Base-by-base conservation (phyloP, 23 tunicate species). In the Trididemnum nubilum region DNA sequence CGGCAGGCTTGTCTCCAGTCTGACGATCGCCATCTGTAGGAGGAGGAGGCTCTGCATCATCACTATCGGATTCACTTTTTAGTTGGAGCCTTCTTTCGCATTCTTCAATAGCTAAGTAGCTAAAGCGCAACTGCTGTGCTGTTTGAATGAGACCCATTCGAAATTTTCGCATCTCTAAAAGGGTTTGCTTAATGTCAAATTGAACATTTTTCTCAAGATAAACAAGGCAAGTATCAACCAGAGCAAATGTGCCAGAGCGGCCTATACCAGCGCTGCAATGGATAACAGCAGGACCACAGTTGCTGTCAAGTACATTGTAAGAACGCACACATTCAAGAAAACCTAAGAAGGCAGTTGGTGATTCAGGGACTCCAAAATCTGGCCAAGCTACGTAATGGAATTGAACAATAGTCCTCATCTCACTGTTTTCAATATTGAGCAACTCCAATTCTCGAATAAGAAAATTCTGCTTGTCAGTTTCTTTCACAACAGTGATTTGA, bases 211-310 rank as follows among this genome's bases (percentile, higher is more conserved):
- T 87, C 51, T 84, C 82, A 31, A 96, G 81, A 71, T 50, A 83
- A 24, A 80, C 86, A 38, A 88, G 61, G 49, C 99, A 96, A 24
- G 94, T 86, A 60, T 96, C 99, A 33, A 96, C 99, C 35, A 96
- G 66, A 3, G 88, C 94, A 70, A 96, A 85, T 1, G 99, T 96
- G 2, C 99, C 99, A 35, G 99, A 87, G 2, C 99, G 83, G 9
- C 99, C 99, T 35, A 96, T 96, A 18, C 99, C 99, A 38, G 99
- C 99, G 76, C 97, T 91, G 80, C 99, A 96, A 60, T 96, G 99
- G 44, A 96, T 84, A 15, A 93, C 98, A 57, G 94, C 76, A 2
- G 98, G 98, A 5, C 97, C 97, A 40, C 64, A 78, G 35, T 73
- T 39, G 34, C 51, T 72, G 21, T 88, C 87, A 25, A 93, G 69